A percentile compares a stretch with the other conserved stretches of the same genome.
Evolutionary conservation across 2,113 vertebrate genomes (phyloP).

Genomic region (Tenrec ecaudatus): DNA sequence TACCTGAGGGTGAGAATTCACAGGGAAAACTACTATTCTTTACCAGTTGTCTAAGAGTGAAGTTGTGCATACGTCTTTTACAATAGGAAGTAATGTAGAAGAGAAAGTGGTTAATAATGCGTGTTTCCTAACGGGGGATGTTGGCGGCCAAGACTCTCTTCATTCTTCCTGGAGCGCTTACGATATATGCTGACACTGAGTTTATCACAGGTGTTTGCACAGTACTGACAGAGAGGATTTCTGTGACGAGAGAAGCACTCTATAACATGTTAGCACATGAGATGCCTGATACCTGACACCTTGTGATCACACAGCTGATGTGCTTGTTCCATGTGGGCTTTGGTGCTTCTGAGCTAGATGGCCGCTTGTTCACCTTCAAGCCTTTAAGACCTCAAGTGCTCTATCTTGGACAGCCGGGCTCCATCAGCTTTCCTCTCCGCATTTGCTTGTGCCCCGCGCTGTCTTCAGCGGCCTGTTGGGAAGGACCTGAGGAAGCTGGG

Average conservation of each 20-base stretch:
- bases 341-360: too few relatives aligned
- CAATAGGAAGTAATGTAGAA: slow-evolving; percentile 99
- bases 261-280: slow-evolving; percentile 99
- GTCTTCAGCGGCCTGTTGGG: too few relatives aligned
- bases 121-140: slow-evolving; percentile 99
- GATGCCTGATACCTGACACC: slow-evolving; percentile 81
- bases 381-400: too few relatives aligned
- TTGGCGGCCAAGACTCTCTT: slow-evolving; percentile 98
- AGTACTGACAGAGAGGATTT: slow-evolving; percentile 98
- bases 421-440: too few relatives aligned
- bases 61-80: slow-evolving; percentile 98
- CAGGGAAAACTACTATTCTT: slow-evolving; percentile 98
- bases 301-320: too few relatives aligned
- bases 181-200: slow-evolving; percentile 99
- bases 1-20: too few relatives aligned
- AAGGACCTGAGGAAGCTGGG: too few relatives aligned
- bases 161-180: slow-evolving; percentile 99
- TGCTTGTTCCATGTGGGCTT: too few relatives aligned
- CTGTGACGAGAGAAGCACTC: slow-evolving; percentile 98
- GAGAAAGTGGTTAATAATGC: slow-evolving; percentile 99
- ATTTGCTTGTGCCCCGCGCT: too few relatives aligned
- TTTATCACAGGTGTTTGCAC: slow-evolving; percentile 99
- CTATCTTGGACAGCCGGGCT: too few relatives aligned
- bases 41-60: slow-evolving; percentile 99
- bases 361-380: too few relatives aligned